phyloP scores from a whole-genome alignment of 2,797 vertebrate genomes.

The Fratercula arctica region DNA sequence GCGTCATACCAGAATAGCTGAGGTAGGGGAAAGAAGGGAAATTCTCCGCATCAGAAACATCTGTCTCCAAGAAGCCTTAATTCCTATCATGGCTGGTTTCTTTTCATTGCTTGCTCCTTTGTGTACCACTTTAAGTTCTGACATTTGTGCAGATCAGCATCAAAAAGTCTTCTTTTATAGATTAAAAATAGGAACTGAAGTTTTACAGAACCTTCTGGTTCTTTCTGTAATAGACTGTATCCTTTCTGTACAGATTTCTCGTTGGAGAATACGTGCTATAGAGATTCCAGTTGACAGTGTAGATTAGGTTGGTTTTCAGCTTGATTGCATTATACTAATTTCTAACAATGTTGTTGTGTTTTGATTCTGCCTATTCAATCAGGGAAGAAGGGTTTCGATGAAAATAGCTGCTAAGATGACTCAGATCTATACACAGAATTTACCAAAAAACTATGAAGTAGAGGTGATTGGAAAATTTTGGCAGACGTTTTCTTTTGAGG shows the following conservation, averaged over 20 bases:
- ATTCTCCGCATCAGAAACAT: neutral
- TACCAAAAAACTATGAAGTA: neutral
- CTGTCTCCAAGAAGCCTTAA: neutral
- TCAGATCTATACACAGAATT: neutral
- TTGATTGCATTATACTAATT: slow-evolving; percentile 32
- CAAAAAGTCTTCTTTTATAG: neutral
- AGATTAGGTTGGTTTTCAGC: neutral
- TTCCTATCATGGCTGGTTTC: neutral
- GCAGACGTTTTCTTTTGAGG: neutral
- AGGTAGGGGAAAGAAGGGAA: neutral
- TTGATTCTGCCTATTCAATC: neutral
- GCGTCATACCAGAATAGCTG: neutral
- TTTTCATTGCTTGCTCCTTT: neutral
- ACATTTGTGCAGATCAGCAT: neutral
- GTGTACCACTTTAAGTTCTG: neutral
- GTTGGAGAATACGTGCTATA: neutral
- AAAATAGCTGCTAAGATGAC: neutral
- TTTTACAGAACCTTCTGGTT: neutral
- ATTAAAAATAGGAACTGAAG: neutral
- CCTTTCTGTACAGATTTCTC: neutral
- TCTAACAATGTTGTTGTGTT: neutral
- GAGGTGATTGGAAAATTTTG: neutral
- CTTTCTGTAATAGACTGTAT: neutral
- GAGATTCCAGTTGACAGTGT: neutral
- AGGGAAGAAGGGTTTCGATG: neutral